phyloP scores from a whole-genome alignment of 23 tunicate genomes.

The Trididemnum miniatum region DNA sequence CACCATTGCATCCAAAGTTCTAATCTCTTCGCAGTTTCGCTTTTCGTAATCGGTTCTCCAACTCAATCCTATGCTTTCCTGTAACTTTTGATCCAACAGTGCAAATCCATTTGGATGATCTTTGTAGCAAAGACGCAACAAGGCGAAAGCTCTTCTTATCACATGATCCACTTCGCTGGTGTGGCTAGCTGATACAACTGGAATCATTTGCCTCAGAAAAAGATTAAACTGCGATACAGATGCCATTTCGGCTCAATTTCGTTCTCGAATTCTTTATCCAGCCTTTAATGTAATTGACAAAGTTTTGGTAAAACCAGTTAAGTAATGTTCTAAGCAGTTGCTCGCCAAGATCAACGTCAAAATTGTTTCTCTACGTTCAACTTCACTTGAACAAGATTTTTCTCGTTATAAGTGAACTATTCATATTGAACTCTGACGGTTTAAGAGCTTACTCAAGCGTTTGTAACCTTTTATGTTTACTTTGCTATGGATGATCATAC shows the following conservation, averaged over 20 bases:
- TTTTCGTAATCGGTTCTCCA: slow-evolving; percentile 68
- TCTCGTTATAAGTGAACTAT: no score
- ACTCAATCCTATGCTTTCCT: slow-evolving; percentile 51
- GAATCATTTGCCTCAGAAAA: slow-evolving; percentile 75
- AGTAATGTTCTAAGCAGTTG: no score
- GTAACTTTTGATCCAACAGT: slow-evolving; percentile 66
- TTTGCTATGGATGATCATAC: no score
- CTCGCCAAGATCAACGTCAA: no score
- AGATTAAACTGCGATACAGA: slow-evolving; percentile 44
- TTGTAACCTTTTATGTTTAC: no score
- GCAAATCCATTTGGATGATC: slow-evolving; percentile 66
- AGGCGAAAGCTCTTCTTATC: slow-evolving; percentile 69
- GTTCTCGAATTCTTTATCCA: no score
- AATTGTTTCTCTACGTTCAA: no score
- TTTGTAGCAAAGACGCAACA: slow-evolving; percentile 57
- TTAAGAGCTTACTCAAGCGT: no score
- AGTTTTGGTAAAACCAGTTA: no score
- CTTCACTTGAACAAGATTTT: no score
- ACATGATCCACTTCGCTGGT: slow-evolving; percentile 82
- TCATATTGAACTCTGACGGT: no score
- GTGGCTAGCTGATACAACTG: slow-evolving; percentile 49
- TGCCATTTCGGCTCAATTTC: slow-evolving; percentile 37
- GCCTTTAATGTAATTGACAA: no score
- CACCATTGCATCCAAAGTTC: neutral
- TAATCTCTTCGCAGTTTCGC: slow-evolving; percentile 54